Base-by-base conservation (phyloP, 2,888 invertebrate genomes). In the Trypoxylon attenuatum region DNA sequence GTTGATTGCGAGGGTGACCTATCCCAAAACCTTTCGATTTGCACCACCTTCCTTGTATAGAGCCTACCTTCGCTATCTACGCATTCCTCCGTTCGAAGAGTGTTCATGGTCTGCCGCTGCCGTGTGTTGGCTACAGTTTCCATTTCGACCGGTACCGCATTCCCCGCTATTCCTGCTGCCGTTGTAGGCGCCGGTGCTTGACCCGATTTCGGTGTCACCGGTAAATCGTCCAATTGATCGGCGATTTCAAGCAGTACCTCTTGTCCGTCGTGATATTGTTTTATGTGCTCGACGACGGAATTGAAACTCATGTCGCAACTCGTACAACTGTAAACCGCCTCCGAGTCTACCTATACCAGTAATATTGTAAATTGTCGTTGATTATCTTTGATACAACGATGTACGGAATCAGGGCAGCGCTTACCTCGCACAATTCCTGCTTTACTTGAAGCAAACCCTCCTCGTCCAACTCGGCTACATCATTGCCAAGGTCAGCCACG, bases 281-380 rank as follows among this genome's bases (percentile, higher is more conserved):
- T 89, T 73, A 93, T 90, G 78, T 93, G 93, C 1, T 92, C 91
- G 61, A 91, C 85, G 2, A 93, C 90, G 0, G 91, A 91, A 23
- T 89, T 88, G 78, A 93, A 92, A 54, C 90, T 90, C 52, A 92
- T 89, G 1, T 90, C 89, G 77, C 93, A 93, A 57, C 90, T 91
- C 63, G 91, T 91, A 76, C 93, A 93, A 69, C 89, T 91, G 83
- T 92, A 92, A 21, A 90, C 78, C 60, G 89, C 89, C 46, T 88
- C 85, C 8, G 81, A 74, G 54, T 82, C 81, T 41, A 71, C 18
- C 73, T 76, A 15, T 15, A 21, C 51, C 18, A 70, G 10, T 39
- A 6, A n/a, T 33, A 50, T 29, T 6, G 51, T 23, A 8, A 2
- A 33, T 33, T n/a, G 8, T n/a, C n/a, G n/a, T n/a, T n/a, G n/a